Evolutionary conservation across 2,797 vertebrate species (phyloP).

Genomic region (Peromyscus attwateri): DNA sequence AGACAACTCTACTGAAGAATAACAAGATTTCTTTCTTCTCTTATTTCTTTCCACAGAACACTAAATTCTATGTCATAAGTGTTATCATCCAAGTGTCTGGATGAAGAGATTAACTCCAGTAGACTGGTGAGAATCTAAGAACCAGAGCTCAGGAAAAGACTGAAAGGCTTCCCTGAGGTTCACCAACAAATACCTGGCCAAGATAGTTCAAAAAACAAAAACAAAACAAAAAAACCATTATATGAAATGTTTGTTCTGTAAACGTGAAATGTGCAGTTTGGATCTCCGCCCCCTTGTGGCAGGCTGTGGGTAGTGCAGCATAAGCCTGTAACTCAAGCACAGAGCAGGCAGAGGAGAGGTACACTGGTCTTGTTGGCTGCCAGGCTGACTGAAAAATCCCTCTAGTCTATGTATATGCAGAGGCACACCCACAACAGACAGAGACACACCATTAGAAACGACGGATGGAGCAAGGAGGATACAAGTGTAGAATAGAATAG

Average conservation of each 20-base stretch:
- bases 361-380: not conserved
- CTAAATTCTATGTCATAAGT: not conserved
- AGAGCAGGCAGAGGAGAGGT: not conserved
- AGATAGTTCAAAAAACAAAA: not conserved
- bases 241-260: not conserved
- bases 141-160: not conserved
- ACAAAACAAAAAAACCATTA: not conserved
- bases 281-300: not conserved
- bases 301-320: not conserved
- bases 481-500: not conserved
- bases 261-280: not conserved
- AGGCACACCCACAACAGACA: not conserved
- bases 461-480: not conserved
- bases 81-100: not conserved
- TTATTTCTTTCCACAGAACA: not conserved
- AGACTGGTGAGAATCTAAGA: not conserved
- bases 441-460: not conserved
- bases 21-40: not conserved
- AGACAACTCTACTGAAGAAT: not conserved
- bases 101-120: constrained; percentile 1
- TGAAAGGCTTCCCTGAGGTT: not conserved
- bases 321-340: not conserved
- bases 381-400: not conserved
- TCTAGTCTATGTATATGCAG: not conserved
- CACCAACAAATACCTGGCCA: not conserved